phyloP scores from a whole-genome alignment of 2,888 invertebrate genomes.

The Boloria euphrosyne region DNA sequence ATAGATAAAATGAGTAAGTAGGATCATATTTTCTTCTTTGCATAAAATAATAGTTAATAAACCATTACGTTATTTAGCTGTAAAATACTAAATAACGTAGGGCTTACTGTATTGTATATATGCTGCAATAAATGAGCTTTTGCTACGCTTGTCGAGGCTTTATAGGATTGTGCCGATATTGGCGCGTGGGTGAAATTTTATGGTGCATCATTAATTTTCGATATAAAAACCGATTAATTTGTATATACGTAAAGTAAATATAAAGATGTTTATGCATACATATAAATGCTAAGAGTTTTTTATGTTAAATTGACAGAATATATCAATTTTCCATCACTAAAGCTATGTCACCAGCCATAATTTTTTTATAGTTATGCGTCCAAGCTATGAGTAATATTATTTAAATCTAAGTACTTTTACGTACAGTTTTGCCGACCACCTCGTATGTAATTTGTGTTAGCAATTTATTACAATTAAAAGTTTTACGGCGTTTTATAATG shows the following conservation, averaged over 20 bases:
- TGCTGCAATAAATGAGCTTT: slow-evolving; percentile 24
- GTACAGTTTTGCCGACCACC: too few species aligned
- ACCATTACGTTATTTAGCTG: slow-evolving; percentile 6
- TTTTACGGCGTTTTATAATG: too few species aligned
- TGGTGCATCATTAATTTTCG: slow-evolving; percentile 17
- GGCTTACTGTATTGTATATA: slow-evolving; percentile 15
- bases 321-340: too few species aligned
- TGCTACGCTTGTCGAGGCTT: slow-evolving; percentile 32
- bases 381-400: too few species aligned
- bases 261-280: slow-evolving; percentile 7
- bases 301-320: background rate
- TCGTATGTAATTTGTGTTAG: too few species aligned
- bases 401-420: too few species aligned
- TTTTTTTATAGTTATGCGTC: too few species aligned
- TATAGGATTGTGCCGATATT: slow-evolving; percentile 44
- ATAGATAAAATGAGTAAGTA: background rate
- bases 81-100: slow-evolving; percentile 8
- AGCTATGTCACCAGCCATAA: too few species aligned
- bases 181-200: slow-evolving; percentile 45
- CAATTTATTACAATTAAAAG: too few species aligned
- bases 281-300: background rate
- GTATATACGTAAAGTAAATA: slow-evolving; percentile 12
- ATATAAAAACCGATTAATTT: slow-evolving; percentile 19
- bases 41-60: slow-evolving; percentile 16
- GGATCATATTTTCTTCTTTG: background rate